A percentile compares a stretch with the other conserved stretches of the same genome.
phyloP scores from a whole-genome alignment of 2,113 vertebrate genomes.

The Elanoides forficatus region DNA sequence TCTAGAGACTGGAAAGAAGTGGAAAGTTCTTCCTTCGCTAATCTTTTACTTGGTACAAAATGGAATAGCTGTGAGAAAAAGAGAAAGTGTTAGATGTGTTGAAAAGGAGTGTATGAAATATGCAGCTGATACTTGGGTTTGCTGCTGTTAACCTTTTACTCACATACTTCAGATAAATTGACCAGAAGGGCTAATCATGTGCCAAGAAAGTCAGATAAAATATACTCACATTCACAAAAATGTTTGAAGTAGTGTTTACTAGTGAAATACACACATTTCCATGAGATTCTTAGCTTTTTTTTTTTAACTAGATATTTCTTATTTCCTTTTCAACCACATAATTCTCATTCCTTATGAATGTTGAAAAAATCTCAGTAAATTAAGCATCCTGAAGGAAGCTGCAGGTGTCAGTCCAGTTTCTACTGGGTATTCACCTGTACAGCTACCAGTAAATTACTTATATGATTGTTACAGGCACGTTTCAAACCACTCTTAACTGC shows the following conservation, averaged over 20 bases:
- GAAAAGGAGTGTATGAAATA: background rate
- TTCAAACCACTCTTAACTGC: background rate
- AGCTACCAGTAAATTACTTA: background rate
- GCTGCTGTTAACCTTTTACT: background rate
- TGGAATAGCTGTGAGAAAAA: background rate
- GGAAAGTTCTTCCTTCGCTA: background rate
- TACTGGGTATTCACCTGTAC: background rate
- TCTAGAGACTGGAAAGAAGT: background rate
- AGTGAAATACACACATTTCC: background rate
- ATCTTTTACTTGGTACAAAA: background rate
- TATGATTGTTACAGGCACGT: background rate
- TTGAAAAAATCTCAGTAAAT: background rate
- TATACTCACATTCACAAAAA: background rate
- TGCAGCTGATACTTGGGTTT: background rate
- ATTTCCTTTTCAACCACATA: background rate
- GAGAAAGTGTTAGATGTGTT: background rate
- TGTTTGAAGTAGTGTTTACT: background rate
- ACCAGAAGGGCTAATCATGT: background rate
- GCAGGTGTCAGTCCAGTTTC: background rate
- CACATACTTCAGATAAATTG: background rate
- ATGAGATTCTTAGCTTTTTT: background rate
- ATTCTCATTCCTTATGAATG: background rate
- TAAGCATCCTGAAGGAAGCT: background rate
- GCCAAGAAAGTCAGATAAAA: background rate
- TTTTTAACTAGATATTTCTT: background rate